These are phyloP conservation scores for Bombus polaris DNA, from an alignment of 1,140 invertebrate species.

Conservation along the genomic window DNA sequence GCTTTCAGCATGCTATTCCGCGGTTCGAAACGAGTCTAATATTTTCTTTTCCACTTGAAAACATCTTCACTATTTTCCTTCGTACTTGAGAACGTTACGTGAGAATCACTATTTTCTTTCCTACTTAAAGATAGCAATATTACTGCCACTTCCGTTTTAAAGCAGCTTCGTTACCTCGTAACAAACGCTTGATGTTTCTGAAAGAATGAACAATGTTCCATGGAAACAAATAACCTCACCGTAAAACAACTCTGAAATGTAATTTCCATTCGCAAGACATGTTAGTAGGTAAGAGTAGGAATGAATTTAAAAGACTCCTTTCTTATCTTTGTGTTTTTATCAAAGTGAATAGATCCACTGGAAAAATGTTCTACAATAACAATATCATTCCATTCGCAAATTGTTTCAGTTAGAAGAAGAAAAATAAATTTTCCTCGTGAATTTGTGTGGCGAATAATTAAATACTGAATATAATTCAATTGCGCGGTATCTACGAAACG, in stretches of 20 bases:
- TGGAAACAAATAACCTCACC: neutral
- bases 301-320: too few species aligned
- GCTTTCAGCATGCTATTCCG: neutral
- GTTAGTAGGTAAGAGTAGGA: too few species aligned
- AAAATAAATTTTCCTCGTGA: neutral
- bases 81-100: constrained; percentile 1
- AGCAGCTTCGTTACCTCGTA: neutral
- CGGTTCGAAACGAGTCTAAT: neutral
- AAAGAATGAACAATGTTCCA: neutral
- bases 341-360: neutral
- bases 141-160: neutral
- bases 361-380: too few species aligned
- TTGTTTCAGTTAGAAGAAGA: too few species aligned
- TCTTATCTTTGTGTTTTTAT: neutral
- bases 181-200: neutral
- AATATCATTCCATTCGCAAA: too few species aligned
- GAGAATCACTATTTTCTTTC: constrained; percentile 20
- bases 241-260: too few species aligned
- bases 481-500: neutral
- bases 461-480: neutral
- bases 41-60: constrained; percentile 28
- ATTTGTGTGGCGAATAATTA: too few species aligned
- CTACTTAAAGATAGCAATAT: constrained; percentile 10
- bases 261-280: too few species aligned
- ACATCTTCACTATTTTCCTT: constrained; percentile 1